A percentile compares a stretch with the other conserved stretches of the same genome.
phyloP scores from a whole-genome alignment of 30 jellyfish, hydroid and myxozoan genomes.

The Cassiopea andromeda region DNA sequence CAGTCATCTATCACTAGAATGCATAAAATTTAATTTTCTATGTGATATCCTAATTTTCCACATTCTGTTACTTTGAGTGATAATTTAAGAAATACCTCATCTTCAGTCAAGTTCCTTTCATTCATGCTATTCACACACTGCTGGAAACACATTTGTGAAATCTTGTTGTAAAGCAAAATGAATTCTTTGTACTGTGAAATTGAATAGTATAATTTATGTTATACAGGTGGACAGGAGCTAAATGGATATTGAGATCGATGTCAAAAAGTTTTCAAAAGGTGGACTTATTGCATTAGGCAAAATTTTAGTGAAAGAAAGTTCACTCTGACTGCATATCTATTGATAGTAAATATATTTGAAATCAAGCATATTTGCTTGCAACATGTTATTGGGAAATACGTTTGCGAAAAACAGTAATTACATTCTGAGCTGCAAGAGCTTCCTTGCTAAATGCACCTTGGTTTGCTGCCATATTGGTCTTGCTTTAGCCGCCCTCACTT shows the following conservation, averaged over 20 bases:
- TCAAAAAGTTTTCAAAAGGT: too few species aligned
- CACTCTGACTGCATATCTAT: too few species aligned
- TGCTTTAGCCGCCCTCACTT: background rate
- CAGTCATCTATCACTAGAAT: too few species aligned
- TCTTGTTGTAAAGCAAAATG: slow-evolving; percentile 86
- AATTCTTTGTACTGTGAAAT: slow-evolving; percentile 83
- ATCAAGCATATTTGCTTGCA: background rate
- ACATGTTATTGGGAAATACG: background rate
- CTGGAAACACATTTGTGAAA: slow-evolving; percentile 85
- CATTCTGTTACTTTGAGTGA: too few species aligned
- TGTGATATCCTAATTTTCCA: too few species aligned
- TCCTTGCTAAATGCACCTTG: slow-evolving; percentile 65
- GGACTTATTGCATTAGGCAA: too few species aligned
- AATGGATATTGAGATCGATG: too few species aligned
- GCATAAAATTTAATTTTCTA: too few species aligned
- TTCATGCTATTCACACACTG: slow-evolving; percentile 85
- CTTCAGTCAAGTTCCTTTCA: slow-evolving; percentile 64
- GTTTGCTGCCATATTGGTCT: slow-evolving; percentile 61
- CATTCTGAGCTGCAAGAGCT: slow-evolving; percentile 75
- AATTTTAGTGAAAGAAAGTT: too few species aligned
- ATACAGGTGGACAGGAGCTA: background rate
- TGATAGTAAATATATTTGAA: too few species aligned
- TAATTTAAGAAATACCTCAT: slow-evolving; percentile 54
- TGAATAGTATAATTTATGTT: background rate
- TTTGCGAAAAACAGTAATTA: background rate